phyloP scores from a whole-genome alignment of 2,113 vertebrate genomes.

The Gnathonemus echidnorhynchus region DNA sequence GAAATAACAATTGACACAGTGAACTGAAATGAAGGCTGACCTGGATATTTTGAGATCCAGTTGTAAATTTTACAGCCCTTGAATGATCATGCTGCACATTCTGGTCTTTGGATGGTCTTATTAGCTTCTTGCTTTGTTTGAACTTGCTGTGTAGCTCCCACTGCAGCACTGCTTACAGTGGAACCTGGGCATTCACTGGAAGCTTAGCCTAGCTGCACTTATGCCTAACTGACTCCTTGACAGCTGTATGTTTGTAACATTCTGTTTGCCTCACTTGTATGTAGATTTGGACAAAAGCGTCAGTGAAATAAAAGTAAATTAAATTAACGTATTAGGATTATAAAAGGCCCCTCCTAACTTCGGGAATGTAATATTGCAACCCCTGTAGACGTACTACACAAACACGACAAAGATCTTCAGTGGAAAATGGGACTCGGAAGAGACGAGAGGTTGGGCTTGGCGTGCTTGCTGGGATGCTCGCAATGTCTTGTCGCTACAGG shows the following conservation, averaged over 20 bases:
- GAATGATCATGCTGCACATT: background rate
- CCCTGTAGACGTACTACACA: background rate
- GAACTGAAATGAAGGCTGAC: background rate
- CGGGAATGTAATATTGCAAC: background rate
- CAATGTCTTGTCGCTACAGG: constrained; percentile 25
- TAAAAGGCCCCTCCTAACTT: background rate
- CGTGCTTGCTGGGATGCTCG: constrained; percentile 3
- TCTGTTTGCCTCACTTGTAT: background rate
- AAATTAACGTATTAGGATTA: background rate
- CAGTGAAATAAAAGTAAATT: background rate
- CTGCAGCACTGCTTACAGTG: background rate
- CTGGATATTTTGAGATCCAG: background rate
- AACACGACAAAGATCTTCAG: background rate
- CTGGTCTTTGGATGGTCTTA: background rate
- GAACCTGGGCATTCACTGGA: background rate
- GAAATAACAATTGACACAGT: background rate
- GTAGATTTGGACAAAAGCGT: background rate
- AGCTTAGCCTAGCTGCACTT: background rate
- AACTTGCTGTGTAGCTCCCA: background rate
- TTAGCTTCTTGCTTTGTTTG: background rate
- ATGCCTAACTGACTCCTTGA: background rate
- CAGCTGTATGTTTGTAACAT: background rate
- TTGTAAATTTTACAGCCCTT: background rate
- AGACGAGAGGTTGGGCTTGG: background rate
- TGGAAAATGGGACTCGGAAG: background rate